Percentiles rank a stretch among this genome's conserved stretches.
phyloP scores from a whole-genome alignment of 2,888 invertebrate genomes.

The Julus scanicus region DNA sequence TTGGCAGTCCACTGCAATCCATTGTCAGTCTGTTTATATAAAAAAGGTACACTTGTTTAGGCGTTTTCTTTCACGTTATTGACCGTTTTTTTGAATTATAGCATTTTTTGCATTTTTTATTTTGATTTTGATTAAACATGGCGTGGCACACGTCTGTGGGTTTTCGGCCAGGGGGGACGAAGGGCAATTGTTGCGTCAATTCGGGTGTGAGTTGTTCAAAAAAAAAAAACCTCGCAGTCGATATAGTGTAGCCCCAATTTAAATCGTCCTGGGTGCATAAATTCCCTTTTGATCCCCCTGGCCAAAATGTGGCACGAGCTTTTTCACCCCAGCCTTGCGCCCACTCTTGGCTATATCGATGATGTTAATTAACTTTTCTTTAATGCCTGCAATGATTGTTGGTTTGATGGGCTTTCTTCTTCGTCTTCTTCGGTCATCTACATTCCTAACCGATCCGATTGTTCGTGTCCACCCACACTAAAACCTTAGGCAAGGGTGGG shows the following conservation, averaged over 20 bases:
- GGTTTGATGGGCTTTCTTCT: not conserved
- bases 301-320: not conserved
- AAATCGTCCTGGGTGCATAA: not conserved
- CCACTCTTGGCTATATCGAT: not conserved
- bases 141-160: not conserved
- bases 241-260: not conserved
- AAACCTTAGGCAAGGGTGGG: not conserved
- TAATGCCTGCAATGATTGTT: not conserved
- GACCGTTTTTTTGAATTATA: too few species aligned
- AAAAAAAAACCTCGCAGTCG: not conserved
- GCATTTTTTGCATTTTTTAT: not conserved
- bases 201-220: not conserved
- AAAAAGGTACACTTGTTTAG: too few species aligned
- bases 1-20: too few species aligned
- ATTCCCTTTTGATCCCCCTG: not conserved
- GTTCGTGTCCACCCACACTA: not conserved
- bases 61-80: too few species aligned
- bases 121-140: not conserved
- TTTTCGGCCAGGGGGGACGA: not conserved
- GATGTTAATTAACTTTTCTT: constrained; percentile 28
- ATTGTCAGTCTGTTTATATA: too few species aligned
- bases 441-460: not conserved
- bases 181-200: not conserved
- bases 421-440: not conserved
- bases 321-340: not conserved